phyloP scores from a whole-genome alignment of 2,797 vertebrate genomes.

The Macroramphosus scolopax region DNA sequence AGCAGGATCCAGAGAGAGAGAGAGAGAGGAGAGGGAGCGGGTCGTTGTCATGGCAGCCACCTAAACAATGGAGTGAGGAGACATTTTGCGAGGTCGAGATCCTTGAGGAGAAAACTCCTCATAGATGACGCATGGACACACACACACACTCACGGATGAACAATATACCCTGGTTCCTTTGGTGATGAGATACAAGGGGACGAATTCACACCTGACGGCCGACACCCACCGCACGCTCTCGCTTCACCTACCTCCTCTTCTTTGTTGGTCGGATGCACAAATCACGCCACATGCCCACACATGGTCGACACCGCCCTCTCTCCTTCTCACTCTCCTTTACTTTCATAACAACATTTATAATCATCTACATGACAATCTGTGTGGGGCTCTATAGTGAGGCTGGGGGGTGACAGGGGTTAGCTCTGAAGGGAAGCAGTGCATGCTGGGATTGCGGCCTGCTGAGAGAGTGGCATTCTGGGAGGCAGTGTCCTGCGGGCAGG shows the following conservation, averaged over 20 bases:
- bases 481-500: slow-evolving; percentile 81
- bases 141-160: slow-evolving; percentile 6
- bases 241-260: slow-evolving; percentile 19
- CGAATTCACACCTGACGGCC: slow-evolving; percentile 59
- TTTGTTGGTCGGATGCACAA: slow-evolving; percentile 62
- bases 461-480: slow-evolving; percentile 82
- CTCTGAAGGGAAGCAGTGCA: slow-evolving; percentile 76
- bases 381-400: slow-evolving; percentile 59
- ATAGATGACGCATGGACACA: slow-evolving; percentile 12
- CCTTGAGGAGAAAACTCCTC: slow-evolving; percentile 48
- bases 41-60: slow-evolving; percentile 69
- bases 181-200: slow-evolving; percentile 29
- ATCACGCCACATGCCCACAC: slow-evolving; percentile 55
- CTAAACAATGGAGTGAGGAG: slow-evolving; percentile 57
- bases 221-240: too few relatives aligned
- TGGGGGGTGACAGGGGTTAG: slow-evolving; percentile 69
- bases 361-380: slow-evolving; percentile 80
- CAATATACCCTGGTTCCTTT: too few relatives aligned
- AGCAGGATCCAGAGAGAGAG: slow-evolving; percentile 62
- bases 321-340: slow-evolving; percentile 20
- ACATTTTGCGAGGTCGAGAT: slow-evolving; percentile 24
- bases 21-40: slow-evolving; percentile 35
- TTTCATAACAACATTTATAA: slow-evolving; percentile 71
- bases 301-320: too few relatives aligned
- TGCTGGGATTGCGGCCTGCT: slow-evolving; percentile 79